phyloP scores from a whole-genome alignment of 2,797 vertebrate genomes.

The Thamnophis elegans region DNA sequence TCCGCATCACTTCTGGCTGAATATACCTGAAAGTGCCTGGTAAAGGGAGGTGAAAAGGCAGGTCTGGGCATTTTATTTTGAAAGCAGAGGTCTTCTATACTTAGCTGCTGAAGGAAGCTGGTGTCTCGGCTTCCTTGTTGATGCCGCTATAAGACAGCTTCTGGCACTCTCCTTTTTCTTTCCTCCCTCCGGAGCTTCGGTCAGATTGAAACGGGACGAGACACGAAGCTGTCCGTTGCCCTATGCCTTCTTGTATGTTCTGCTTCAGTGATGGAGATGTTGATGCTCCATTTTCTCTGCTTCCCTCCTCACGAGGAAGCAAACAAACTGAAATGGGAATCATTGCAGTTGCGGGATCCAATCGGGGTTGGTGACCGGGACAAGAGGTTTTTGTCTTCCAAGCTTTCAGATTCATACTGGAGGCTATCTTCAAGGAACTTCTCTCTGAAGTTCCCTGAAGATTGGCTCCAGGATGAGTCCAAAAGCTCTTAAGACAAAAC shows the following conservation, averaged over 20 bases:
- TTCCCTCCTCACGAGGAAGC: not conserved
- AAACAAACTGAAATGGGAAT: not conserved
- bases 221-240: not conserved
- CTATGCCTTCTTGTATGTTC: no score
- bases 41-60: not conserved
- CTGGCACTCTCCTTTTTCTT: not conserved
- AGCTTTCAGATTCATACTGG: not conserved
- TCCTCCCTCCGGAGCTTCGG: not conserved
- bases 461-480: no score
- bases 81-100: not conserved
- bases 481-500: no score
- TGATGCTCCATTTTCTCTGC: not conserved
- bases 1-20: constrained; percentile 1
- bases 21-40: not conserved
- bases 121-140: not conserved
- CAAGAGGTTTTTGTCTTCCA: not conserved
- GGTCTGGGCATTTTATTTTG: not conserved
- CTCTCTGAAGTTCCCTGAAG: not conserved
- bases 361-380: not conserved
- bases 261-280: no score
- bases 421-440: not conserved
- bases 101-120: not conserved
- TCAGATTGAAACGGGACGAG: not conserved
- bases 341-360: not conserved
- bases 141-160: not conserved